Evolutionary conservation across 2,797 vertebrate species (phyloP).

Genomic region (Podarcis lilfordi): DNA sequence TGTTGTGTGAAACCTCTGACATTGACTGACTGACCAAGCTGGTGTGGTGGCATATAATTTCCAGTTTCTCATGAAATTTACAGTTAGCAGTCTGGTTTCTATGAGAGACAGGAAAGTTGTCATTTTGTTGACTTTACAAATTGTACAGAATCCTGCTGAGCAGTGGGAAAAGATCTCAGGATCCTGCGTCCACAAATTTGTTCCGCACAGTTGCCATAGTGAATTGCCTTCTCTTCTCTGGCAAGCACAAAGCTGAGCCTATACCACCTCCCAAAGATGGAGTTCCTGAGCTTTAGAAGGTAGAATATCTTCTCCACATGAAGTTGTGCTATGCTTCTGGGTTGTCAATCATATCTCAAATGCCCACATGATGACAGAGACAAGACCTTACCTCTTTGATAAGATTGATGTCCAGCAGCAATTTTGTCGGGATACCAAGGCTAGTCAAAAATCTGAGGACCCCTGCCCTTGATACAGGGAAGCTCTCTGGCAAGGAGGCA

Average conservation of each 20-base stretch:
- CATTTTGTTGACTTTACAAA: not conserved
- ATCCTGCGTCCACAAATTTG: not conserved
- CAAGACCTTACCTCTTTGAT: not conserved
- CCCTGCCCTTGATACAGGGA: not conserved
- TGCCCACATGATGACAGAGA: not conserved
- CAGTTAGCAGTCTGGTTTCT: not conserved
- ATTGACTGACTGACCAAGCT: not conserved
- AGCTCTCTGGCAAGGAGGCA: not conserved
- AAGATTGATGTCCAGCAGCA: not conserved
- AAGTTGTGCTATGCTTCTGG: not conserved
- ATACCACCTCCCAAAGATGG: no score
- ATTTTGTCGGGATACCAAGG: not conserved
- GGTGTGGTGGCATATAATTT: not conserved
- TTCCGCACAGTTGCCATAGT: not conserved
- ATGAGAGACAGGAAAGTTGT: not conserved
- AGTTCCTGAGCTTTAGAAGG: no score
- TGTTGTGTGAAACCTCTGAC: not conserved
- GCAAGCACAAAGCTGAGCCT: not conserved
- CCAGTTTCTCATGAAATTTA: not conserved
- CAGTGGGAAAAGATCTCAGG: not conserved
- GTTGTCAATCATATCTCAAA: no score
- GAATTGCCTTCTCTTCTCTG: not conserved
- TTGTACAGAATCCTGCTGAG: not conserved
- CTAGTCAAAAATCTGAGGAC: not conserved
- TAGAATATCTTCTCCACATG: not conserved